Percentiles rank a stretch among this genome's conserved stretches.
phyloP scores from a whole-genome alignment of 2,888 invertebrate species.

The Himalopsyche japonica region DNA sequence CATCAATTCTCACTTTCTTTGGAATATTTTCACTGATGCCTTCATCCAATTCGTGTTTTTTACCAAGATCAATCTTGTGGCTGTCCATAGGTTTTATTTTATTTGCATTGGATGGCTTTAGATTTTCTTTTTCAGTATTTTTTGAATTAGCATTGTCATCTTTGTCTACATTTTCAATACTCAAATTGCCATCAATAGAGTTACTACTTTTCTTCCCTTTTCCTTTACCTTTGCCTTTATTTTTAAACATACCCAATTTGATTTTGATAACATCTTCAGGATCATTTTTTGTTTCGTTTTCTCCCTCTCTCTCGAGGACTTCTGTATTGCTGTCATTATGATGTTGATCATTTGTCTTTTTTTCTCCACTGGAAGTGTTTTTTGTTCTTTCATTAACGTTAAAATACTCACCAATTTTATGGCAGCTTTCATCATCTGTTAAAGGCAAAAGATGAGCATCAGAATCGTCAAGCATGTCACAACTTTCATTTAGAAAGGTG shows the following conservation, averaged over 20 bases:
- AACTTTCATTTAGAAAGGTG: not conserved
- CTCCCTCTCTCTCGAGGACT: not conserved
- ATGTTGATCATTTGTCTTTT: too few species aligned
- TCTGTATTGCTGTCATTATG: not conserved
- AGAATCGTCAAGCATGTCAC: not conserved
- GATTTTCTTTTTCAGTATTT: not conserved
- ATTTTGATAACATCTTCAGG: not conserved
- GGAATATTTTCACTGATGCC: not conserved
- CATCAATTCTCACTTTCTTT: not conserved
- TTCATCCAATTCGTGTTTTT: not conserved
- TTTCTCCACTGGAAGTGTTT: not conserved
- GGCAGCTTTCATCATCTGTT: slow-evolving; percentile 17
- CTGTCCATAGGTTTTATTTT: not conserved
- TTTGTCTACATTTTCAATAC: not conserved
- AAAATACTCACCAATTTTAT: slow-evolving; percentile 35
- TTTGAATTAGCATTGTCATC: not conserved
- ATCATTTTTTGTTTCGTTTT: not conserved
- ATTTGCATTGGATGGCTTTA: not conserved
- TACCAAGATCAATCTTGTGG: not conserved
- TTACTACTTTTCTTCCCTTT: slow-evolving; percentile 14
- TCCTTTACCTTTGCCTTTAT: slow-evolving; percentile 33
- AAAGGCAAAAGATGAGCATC: slow-evolving; percentile 15
- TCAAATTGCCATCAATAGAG: not conserved
- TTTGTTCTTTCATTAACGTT: slow-evolving; percentile 18
- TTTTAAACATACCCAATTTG: slow-evolving; percentile 14